A percentile compares a stretch with the other conserved stretches of the same genome.
Conservation (phyloP, 1,140 invertebrate genomes). For the Stegodyphus dumicola region DNA sequence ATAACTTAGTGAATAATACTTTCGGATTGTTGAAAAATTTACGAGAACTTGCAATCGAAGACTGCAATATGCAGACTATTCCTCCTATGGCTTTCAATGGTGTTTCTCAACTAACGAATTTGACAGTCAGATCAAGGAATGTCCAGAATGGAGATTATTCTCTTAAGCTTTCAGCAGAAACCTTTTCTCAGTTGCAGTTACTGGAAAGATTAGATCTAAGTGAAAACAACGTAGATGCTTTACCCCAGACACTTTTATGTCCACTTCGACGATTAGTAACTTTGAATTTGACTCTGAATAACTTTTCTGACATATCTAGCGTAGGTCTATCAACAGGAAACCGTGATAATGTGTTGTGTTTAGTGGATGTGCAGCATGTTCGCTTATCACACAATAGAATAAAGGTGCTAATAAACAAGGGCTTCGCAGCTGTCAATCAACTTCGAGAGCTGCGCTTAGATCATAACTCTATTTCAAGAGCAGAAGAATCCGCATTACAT, state of each 20-base stretch:
- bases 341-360: conserved; percentile 45
- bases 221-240: conserved; percentile 83
- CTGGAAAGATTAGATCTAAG: conserved; percentile 81
- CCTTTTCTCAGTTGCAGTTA: conserved; percentile 76
- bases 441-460: conserved; percentile 77
- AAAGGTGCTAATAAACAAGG: conserved; percentile 74
- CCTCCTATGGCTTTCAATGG: conserved; percentile 77
- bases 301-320: conserved; percentile 79
- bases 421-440: conserved; percentile 62
- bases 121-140: conserved; percentile 80
- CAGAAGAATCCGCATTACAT: conserved; percentile 81
- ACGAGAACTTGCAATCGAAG: conserved; percentile 78
- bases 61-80: conserved; percentile 81
- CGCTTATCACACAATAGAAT: conserved; percentile 80
- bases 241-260: conserved; percentile 81
- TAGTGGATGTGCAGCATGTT: conserved; percentile 78
- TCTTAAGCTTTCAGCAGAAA: conserved; percentile 80
- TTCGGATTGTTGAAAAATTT: conserved; percentile 81
- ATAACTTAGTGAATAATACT: conserved; percentile 71
- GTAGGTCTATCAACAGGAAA: conserved; percentile 72
- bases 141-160: conserved; percentile 83
- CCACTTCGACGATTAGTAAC: conserved; percentile 70
- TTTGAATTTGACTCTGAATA: conserved; percentile 75
- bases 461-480: conserved; percentile 83
- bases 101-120: conserved; percentile 75